A percentile compares a stretch with the other conserved stretches of the same genome.
Evolutionary conservation across 2,797 vertebrate genomes (phyloP).

Genomic region (Pangasius sanitwongsei): DNA sequence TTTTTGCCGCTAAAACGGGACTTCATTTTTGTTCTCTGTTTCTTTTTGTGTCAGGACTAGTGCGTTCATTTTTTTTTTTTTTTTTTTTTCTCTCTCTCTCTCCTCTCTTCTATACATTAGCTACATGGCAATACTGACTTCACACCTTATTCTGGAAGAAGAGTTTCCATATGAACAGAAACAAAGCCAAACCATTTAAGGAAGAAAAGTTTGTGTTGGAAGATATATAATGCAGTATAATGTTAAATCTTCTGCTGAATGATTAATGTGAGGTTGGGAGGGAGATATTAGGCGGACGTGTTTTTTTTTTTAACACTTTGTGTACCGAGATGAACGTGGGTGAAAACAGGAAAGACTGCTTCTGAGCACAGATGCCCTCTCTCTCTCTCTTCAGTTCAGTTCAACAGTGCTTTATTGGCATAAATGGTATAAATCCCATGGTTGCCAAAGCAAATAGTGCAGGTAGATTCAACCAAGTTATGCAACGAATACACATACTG

Average conservation of each 20-base stretch:
- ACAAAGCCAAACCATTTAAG: not conserved
- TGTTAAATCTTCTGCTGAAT: not conserved
- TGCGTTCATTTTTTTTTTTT: not conserved
- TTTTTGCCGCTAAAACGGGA: not conserved
- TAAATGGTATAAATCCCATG: too few relatives aligned
- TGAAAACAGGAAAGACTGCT: slow-evolving; percentile 39
- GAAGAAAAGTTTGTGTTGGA: not conserved
- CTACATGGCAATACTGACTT: not conserved
- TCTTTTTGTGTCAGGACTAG: not conserved
- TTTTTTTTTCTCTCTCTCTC: too few relatives aligned
- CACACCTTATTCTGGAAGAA: not conserved
- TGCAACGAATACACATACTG: too few relatives aligned
- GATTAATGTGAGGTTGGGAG: not conserved
- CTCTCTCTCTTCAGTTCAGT: too few relatives aligned
- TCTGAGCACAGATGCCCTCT: not conserved
- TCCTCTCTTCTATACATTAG: not conserved
- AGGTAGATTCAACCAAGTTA: too few relatives aligned
- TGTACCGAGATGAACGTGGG: slow-evolving; percentile 41
- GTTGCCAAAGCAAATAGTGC: too few relatives aligned
- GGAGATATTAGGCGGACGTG: not conserved
- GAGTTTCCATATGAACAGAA: not conserved
- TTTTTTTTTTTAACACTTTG: slow-evolving; percentile 44
- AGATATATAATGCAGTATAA: not conserved
- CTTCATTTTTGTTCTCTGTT: not conserved
- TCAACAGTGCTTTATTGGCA: too few relatives aligned